Conservation (phyloP, 2,888 invertebrate species). For the Nymphalis c-album region DNA sequence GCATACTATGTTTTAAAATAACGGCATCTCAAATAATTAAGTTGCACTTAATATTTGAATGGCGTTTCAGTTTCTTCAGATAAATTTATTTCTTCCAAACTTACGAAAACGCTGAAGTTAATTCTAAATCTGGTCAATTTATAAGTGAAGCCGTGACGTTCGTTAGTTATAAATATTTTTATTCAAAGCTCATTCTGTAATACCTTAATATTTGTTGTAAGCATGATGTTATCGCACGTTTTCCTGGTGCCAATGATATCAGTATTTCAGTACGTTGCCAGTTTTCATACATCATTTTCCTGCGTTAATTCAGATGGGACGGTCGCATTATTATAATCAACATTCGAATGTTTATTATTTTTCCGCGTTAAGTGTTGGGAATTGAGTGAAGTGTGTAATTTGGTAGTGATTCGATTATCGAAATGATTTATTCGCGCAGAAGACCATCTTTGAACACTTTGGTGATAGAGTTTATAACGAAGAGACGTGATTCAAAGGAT, state of each 20-base stretch:
- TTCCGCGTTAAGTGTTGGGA: slow-evolving; percentile 24
- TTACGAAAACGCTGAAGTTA: too few species aligned
- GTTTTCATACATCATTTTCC: slow-evolving; percentile 70
- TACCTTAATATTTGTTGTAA: slow-evolving; percentile 35
- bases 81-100: background rate
- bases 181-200: background rate
- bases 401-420: slow-evolving; percentile 31
- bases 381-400: background rate
- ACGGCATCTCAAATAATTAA: too few species aligned
- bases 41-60: too few species aligned
- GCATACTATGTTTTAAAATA: too few species aligned
- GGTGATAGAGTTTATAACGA: slow-evolving; percentile 55
- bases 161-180: background rate
- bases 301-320: slow-evolving; percentile 63
- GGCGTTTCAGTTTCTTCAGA: too few species aligned
- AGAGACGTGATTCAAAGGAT: slow-evolving; percentile 53
- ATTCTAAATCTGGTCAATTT: background rate
- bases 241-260: slow-evolving; percentile 63
- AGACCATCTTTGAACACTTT: slow-evolving; percentile 56
- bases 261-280: slow-evolving; percentile 41
- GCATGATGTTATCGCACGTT: slow-evolving; percentile 60
- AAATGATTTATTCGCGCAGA: slow-evolving; percentile 47
- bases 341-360: slow-evolving; percentile 43
- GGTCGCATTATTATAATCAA: slow-evolving; percentile 55
- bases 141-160: background rate